Percentiles rank a stretch among this genome's conserved stretches.
Conservation (phyloP, 37 sponge, comb jelly and placozoan species). For the Cladorhizidae sp. region DNA sequence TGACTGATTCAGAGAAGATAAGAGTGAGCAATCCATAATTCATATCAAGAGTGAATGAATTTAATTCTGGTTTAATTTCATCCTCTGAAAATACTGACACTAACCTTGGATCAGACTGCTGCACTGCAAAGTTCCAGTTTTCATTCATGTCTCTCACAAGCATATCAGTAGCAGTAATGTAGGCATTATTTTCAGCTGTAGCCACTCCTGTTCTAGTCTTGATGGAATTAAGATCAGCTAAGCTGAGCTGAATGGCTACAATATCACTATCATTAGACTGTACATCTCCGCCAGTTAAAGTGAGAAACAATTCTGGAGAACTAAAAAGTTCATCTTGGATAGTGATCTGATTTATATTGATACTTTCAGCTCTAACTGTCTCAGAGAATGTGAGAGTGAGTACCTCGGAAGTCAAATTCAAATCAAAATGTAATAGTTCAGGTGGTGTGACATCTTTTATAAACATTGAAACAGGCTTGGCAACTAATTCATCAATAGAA, state of each 20-base stretch:
- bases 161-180: constrained; percentile 32
- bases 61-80: constrained; percentile 50
- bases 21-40: constrained; percentile 75
- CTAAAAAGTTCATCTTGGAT: constrained; percentile 31
- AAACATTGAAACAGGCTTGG: constrained; percentile 36
- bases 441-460: constrained; percentile 64
- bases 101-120: not conserved
- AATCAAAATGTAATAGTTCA: constrained; percentile 44
- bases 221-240: constrained; percentile 74
- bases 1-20: constrained; percentile 81
- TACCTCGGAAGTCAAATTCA: constrained; percentile 68
- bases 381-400: constrained; percentile 77
- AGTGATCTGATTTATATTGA: constrained; percentile 37
- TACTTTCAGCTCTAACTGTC: constrained; percentile 67
- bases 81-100: constrained; percentile 34
- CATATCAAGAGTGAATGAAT: constrained; percentile 65
- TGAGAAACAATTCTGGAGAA: constrained; percentile 10
- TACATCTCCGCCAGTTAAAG: constrained; percentile 11
- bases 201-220: constrained; percentile 68
- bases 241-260: constrained; percentile 62
- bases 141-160: constrained; percentile 74
- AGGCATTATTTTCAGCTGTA: constrained; percentile 55
- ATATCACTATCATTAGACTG: constrained; percentile 61
- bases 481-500: constrained; percentile 16
- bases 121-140: constrained; percentile 40